These are phyloP conservation scores for Eutrigla gurnardus DNA, from an alignment of 2,797 vertebrate species.

Conservation along the genomic window DNA sequence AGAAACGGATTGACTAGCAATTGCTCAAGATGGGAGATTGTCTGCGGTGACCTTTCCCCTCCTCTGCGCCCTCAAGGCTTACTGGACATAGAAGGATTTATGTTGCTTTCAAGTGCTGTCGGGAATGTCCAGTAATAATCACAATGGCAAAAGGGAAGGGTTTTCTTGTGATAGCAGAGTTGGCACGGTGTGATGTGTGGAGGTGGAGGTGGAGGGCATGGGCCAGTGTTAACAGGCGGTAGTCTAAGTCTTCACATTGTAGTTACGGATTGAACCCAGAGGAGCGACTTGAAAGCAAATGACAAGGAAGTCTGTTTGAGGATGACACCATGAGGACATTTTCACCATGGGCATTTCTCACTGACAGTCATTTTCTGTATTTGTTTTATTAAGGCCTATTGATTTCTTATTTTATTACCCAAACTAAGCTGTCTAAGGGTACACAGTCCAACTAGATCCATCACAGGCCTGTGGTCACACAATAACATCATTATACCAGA, in stretches of 20 bases:
- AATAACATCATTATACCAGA: background rate
- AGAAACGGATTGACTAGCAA: conserved; percentile 24
- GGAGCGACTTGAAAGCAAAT: background rate
- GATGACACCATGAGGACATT: background rate
- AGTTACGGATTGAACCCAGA: background rate
- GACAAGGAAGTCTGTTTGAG: background rate
- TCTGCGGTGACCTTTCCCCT: conserved; percentile 69
- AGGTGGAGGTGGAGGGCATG: background rate
- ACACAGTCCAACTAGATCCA: too few species aligned
- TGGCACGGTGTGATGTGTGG: conserved; percentile 8
- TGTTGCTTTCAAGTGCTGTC: conserved; percentile 66
- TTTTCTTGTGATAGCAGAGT: conserved; percentile 13
- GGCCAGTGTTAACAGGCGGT: background rate
- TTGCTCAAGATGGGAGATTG: conserved; percentile 46
- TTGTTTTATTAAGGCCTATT: background rate
- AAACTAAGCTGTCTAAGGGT: too few species aligned
- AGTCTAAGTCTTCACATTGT: background rate
- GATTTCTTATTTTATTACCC: too few species aligned
- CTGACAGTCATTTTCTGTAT: background rate
- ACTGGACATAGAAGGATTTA: conserved; percentile 66
- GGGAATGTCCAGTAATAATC: conserved; percentile 48
- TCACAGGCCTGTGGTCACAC: too few species aligned
- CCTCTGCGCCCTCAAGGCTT: conserved; percentile 60
- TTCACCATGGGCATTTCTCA: background rate
- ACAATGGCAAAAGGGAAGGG: conserved; percentile 22